Evolutionary conservation across 1,140 invertebrate species (phyloP).

Genomic region (Tigriopus japonicus): DNA sequence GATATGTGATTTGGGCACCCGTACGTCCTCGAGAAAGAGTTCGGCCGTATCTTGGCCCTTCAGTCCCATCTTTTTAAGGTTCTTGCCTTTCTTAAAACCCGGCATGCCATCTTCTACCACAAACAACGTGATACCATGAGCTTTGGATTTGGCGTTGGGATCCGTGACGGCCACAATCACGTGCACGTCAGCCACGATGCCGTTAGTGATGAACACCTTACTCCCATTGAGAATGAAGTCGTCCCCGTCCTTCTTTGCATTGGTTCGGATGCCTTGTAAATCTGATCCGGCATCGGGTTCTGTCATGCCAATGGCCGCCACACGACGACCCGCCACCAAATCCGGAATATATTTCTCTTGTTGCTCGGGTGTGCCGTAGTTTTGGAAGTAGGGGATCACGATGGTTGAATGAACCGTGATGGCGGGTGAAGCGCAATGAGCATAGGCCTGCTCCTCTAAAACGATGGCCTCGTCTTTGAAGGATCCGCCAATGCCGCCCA

Average conservation of each 20-base stretch:
- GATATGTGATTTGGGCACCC: slow-evolving; percentile 26
- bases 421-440: slow-evolving; percentile 27
- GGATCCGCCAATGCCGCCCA: slow-evolving; percentile 29
- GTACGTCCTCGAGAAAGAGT: slow-evolving; percentile 33
- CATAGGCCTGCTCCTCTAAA: slow-evolving; percentile 32
- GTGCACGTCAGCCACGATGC: slow-evolving; percentile 28
- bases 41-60: slow-evolving; percentile 33
- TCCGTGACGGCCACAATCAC: slow-evolving; percentile 32
- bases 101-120: slow-evolving; percentile 30
- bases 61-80: slow-evolving; percentile 30
- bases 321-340: slow-evolving; percentile 28
- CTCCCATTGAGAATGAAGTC: slow-evolving; percentile 33
- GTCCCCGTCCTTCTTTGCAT: slow-evolving; percentile 28
- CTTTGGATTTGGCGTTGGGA: slow-evolving; percentile 25
- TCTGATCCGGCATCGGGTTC: slow-evolving; percentile 21
- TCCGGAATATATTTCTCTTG: slow-evolving; percentile 28
- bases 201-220: slow-evolving; percentile 33
- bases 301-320: slow-evolving; percentile 7
- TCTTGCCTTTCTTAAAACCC: slow-evolving; percentile 30
- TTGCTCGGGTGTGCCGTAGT: slow-evolving; percentile 30
- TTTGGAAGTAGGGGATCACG: slow-evolving; percentile 31
- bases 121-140: slow-evolving; percentile 32
- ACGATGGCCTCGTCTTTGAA: slow-evolving; percentile 27
- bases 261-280: slow-evolving; percentile 29
- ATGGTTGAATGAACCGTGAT: slow-evolving; percentile 31